A percentile compares a stretch with the other conserved stretches of the same genome.
Conservation (phyloP, 2,888 invertebrate species). For the Sphaerophoria rueppellii region DNA sequence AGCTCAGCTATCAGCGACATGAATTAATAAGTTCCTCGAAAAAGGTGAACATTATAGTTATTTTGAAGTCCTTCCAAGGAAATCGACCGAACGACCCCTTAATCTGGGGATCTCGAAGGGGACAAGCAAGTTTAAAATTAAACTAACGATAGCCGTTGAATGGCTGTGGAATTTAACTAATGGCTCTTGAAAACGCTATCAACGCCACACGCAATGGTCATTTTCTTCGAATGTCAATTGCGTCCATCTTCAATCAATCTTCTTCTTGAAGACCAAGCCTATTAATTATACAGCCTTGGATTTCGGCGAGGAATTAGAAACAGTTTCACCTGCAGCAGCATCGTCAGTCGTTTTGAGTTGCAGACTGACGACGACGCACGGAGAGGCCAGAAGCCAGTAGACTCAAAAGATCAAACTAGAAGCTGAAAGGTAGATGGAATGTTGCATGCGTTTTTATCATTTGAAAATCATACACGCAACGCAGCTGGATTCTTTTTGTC, state of each 20-base stretch:
- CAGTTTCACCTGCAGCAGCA: slow-evolving; percentile 57
- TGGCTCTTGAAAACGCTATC: slow-evolving; percentile 46
- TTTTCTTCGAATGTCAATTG: slow-evolving; percentile 57
- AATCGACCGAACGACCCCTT: slow-evolving; percentile 20
- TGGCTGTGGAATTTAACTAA: slow-evolving; percentile 1
- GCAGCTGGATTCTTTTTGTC: slow-evolving; percentile 44
- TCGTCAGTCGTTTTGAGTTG: background rate
- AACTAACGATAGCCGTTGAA: slow-evolving; percentile 50
- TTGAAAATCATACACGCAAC: slow-evolving; percentile 53
- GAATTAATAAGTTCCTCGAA: slow-evolving; percentile 67
- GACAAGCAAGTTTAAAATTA: slow-evolving; percentile 50
- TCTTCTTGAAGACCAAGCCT: slow-evolving; percentile 11
- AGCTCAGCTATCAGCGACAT: slow-evolving; percentile 63
- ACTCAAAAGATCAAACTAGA: background rate
- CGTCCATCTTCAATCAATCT: slow-evolving; percentile 62
- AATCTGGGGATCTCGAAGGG: slow-evolving; percentile 38
- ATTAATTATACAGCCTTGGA: slow-evolving; percentile 49
- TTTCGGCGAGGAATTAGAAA: slow-evolving; percentile 19
- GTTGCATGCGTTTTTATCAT: slow-evolving; percentile 37
- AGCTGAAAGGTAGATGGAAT: slow-evolving; percentile 36
- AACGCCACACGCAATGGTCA: slow-evolving; percentile 59
- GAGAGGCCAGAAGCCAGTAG: slow-evolving; percentile 23
- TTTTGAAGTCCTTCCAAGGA: background rate
- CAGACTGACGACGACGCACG: slow-evolving; percentile 7
- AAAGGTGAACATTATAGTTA: background rate